Percentiles rank a stretch among this genome's conserved stretches.
Conservation (phyloP, 2,113 vertebrate genomes). For the Pogona vitticeps region DNA sequence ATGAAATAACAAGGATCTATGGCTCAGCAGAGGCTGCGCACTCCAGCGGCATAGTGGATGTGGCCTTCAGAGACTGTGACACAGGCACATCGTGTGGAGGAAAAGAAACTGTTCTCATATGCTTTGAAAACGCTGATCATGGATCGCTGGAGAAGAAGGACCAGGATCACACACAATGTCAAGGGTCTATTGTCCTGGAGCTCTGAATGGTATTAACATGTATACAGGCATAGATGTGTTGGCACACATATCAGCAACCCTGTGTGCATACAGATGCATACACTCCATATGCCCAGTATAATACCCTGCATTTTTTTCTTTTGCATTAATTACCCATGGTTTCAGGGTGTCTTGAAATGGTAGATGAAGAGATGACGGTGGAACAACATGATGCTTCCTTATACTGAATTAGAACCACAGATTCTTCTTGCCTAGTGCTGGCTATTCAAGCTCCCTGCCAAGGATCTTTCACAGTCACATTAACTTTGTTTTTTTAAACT, state of each 20-base stretch:
- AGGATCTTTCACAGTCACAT: too few relatives aligned
- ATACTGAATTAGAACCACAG: background rate
- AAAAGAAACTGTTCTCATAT: background rate
- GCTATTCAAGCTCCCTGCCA: background rate
- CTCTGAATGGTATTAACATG: background rate
- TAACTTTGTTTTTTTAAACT: background rate
- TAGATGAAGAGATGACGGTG: background rate
- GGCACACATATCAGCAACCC: background rate
- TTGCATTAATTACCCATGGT: background rate
- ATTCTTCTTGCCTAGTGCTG: background rate
- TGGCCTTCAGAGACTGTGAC: background rate
- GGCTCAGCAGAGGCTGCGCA: background rate
- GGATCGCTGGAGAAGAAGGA: too few relatives aligned
- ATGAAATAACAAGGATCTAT: background rate
- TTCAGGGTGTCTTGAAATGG: background rate
- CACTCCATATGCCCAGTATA: too few relatives aligned
- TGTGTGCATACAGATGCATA: background rate
- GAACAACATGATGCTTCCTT: background rate
- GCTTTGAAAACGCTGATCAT: background rate
- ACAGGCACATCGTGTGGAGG: background rate
- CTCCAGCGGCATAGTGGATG: background rate
- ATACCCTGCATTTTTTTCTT: background rate
- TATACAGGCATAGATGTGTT: background rate
- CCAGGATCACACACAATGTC: background rate
- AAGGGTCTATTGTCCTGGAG: background rate